phyloP scores from a whole-genome alignment of 2,113 vertebrate species.

The Nanorana parkeri region DNA sequence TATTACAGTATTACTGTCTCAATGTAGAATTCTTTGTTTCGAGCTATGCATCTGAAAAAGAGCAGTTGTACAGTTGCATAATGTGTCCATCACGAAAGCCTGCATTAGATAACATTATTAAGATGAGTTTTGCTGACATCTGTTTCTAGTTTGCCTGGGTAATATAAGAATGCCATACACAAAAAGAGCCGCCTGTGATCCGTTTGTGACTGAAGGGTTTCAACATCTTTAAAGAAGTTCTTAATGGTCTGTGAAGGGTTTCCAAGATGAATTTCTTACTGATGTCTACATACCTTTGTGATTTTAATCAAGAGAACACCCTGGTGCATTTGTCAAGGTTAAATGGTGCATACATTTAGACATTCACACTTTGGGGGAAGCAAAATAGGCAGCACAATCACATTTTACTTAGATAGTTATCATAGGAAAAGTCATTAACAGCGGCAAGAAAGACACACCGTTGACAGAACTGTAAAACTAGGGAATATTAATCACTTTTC shows the following conservation, averaged over 20 bases:
- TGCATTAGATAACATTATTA: conserved; percentile 27
- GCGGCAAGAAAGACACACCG: conserved; percentile 17
- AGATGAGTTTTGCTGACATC: conserved; percentile 15
- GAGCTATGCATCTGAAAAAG: too few species aligned
- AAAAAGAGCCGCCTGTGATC: conserved; percentile 13
- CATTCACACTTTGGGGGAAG: conserved; percentile 56
- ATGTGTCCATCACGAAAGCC: conserved; percentile 7
- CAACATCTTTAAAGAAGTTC: conserved; percentile 54
- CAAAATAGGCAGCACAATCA: conserved; percentile 10
- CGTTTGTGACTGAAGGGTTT: conserved; percentile 42
- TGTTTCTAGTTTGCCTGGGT: conserved; percentile 30
- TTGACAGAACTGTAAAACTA: conserved; percentile 29
- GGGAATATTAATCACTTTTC: conserved; percentile 44
- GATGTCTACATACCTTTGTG: conserved; percentile 60
- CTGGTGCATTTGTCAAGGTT: conserved; percentile 61
- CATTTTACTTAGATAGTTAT: conserved; percentile 48
- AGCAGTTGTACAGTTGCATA: neutral
- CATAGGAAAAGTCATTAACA: conserved; percentile 34
- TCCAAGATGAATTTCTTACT: conserved; percentile 30
- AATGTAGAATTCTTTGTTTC: too few species aligned
- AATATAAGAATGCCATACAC: conserved; percentile 28
- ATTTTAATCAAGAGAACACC: conserved; percentile 68
- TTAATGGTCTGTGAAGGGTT: conserved; percentile 48
- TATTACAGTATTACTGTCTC: too few species aligned
- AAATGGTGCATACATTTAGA: conserved; percentile 65